Evolutionary conservation across 2,888 invertebrate species (phyloP), one percentile per base, ranked within the genome.

Genomic region (Campoletis raptor): DNA sequence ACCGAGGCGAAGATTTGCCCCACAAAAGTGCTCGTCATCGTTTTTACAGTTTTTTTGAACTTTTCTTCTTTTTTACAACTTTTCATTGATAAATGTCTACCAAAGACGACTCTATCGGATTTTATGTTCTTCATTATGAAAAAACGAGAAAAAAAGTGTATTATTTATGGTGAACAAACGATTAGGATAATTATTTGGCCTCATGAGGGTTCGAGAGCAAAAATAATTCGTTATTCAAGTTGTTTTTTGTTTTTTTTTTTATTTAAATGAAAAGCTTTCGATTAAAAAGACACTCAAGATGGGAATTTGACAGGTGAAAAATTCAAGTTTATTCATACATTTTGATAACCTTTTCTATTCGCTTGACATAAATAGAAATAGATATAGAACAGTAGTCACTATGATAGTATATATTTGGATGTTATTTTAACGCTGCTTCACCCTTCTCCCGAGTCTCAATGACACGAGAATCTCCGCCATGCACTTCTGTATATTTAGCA

Each of bases 391-490:
- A 30, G 42, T 54, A 52, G 42, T 48, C 73, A 57, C 67, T 57
- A 40, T 40, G 36, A 52, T 78, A 67, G 69, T 66, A 74, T 66
- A 74, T 79, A 69, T 79, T 36, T 37, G 40, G 36, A 37, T 86
- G 87, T 87, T 87, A 83, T 85, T 83, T 86, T 73, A 87, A 86
- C 81, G 67, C 81, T 70, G 76, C 76, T 80, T 86, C 80, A 54
- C 80, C 77, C 80, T 69, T 69, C 82, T 30, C 69, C 24, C 52
- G 45, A 36, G 24, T 67, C 40, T 54, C 67, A 73, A 74, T 36
- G 82, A 76, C 79, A 76, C 61, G 70, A 48, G 48, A 78, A 52
- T 37, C 54, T 21, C n/a, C n/a, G 77, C 66, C 57, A 40, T 73
- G 3, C 30, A 3, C 30, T 66, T 66, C 15, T 40, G 40, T 15